Evolutionary conservation across 1,140 invertebrate species (phyloP), one percentile per base, ranked within the genome.

Genomic region (Spodoptera frugiperda): DNA sequence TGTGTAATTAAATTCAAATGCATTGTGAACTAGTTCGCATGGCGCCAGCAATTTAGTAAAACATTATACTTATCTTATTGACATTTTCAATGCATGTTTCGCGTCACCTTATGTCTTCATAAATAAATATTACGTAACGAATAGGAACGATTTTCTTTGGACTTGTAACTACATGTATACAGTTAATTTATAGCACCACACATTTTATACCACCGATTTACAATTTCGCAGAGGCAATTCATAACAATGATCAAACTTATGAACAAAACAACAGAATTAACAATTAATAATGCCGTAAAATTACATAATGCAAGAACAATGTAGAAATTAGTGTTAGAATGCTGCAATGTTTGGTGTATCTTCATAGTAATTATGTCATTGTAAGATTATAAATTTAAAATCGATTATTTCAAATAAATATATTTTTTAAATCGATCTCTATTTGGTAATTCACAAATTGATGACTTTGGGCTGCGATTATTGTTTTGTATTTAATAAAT

Each of bases 111-210:
- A 81, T 55, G 14, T 51, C 48, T 63, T 39, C 33, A 39, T 39
- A 6, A 4, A 39, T 54, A 44, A 2, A 54, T 39, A 46, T 30
- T 55, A 17, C 1, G n/a, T 76, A 53, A 61, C 30, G 55, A 70
- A 53, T 25, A 54, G 21, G 33, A 39, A 39, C 33, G 33, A 78
- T 61, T 76, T 44, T 53, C 12, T 80, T 79, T 78, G 85, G 83
- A 88, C 86, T 91, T 89, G 90, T 91, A 88, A 91, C 90, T 88
- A 91, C 89, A 92, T 87, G 82, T 83, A 82, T 78, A 68, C 59
- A 70, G 81, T 55, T 39, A 6, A 39, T 39, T 48, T 46, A 9
- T 21, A 73, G 65, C 51, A 80, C 57, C 54, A 72, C 48, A 65
- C 70, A 74, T 30, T 54, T 17, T 59, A 15, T 44, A 53, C 8